Evolutionary conservation across 2,888 invertebrate species (phyloP), one percentile per base, ranked within the genome.

Genomic region (Cremastinae sp.): DNA sequence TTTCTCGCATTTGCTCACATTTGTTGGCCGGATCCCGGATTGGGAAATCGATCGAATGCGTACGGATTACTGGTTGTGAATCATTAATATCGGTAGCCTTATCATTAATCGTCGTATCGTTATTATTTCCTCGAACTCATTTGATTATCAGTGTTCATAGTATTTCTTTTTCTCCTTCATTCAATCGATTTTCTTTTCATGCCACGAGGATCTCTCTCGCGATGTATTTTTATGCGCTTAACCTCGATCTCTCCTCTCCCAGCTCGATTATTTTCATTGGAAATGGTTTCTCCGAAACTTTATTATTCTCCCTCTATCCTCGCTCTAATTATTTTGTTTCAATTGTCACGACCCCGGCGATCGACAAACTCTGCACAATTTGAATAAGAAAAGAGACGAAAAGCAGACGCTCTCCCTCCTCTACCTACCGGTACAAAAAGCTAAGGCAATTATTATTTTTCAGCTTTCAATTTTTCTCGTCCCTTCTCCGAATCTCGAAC

Each of bases 391-490:
- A 61, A 12, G 12, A 49, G 53, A 28, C 28, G 28, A 28, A 28
- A 28, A 28, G n/a, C n/a, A n/a, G 5, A n/a, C 41, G 12, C 2
- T 41, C 41, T 12, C 41, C 12, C 8, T n/a, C 41, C 8, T 41
- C 12, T 9, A 7, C 22, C 12, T 38, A 7, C 22, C 5, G 1
- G 18, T 34, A 38, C n/a, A 41, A 87, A 87, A 87, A 85, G 84
- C 86, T 87, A 87, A 87, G 87, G 87, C 87, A 87, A 86, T 82
- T 82, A 84, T 84, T 81, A 68, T 75, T 77, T 74, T 77, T 75
- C 28, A 9, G 20, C 3, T 53, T 64, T 20, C 18, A 47, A 18
- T 72, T 7, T 62, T 36, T 41, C 34, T 66, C 38, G 41, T 59
- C 59, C 10, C 12, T n/a, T 4, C 18, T 28, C 5, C 5, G 28